A percentile compares a stretch with the other conserved stretches of the same genome.
Conservation (phyloP, 2,113 vertebrate genomes). For the Arvicanthis niloticus region DNA sequence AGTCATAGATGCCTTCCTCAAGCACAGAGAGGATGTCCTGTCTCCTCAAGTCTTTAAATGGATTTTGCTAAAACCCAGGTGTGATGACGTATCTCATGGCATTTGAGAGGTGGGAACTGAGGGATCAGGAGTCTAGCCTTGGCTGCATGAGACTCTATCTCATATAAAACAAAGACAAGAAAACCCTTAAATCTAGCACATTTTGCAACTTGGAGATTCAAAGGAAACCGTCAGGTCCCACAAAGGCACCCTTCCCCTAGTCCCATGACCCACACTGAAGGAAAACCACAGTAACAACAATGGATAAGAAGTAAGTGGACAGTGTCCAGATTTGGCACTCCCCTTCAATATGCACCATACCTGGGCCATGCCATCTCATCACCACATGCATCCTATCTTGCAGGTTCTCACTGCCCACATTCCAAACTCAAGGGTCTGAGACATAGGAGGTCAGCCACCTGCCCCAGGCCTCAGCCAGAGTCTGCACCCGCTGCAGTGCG, state of each 20-base stretch:
- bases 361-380: background rate
- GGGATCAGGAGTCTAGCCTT: background rate
- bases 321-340: background rate
- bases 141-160: background rate
- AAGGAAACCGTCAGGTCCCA: background rate
- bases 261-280: background rate
- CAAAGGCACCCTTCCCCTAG: background rate
- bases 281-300: background rate
- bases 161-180: background rate
- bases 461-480: background rate
- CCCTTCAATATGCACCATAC: background rate
- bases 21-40: background rate
- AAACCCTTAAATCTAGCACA: background rate
- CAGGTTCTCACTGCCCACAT: background rate
- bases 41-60: background rate
- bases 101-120: background rate
- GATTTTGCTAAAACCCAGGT: background rate
- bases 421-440: background rate
- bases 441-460: too few relatives aligned
- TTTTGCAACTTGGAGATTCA: background rate
- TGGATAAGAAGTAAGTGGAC: background rate
- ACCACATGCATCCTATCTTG: too few relatives aligned
- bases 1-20: background rate
- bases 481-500: background rate
- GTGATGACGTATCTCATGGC: background rate